Percentiles rank a stretch among this genome's conserved stretches.
Conservation (phyloP, 2,888 invertebrate species). For the Enchytraeus crypticus region DNA sequence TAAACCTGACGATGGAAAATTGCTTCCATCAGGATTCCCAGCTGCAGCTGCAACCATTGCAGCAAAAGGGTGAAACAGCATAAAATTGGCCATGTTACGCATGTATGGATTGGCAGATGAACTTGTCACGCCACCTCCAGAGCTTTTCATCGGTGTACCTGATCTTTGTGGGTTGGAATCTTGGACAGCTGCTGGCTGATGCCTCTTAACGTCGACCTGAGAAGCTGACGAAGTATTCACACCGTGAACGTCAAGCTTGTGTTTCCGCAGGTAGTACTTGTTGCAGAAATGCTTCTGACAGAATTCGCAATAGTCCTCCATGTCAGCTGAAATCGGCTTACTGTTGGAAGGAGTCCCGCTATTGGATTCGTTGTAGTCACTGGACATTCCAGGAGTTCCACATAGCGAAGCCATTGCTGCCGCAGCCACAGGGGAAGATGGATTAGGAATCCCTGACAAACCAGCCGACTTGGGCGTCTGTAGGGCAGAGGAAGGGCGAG, state of each 20-base stretch:
- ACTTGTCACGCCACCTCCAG: neutral
- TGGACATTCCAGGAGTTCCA: neutral
- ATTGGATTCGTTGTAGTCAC: too few species aligned
- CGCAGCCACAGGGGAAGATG: neutral
- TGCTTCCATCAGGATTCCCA: neutral
- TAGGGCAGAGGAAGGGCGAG: neutral
- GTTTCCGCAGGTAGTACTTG: conserved; percentile 44
- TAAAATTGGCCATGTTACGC: conserved; percentile 9
- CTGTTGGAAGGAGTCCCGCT: neutral
- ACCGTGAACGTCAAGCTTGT: conserved; percentile 46
- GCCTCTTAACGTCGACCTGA: conserved; percentile 14
- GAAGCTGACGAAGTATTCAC: neutral
- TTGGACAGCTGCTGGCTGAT: neutral
- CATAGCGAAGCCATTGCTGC: neutral
- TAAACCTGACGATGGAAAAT: neutral
- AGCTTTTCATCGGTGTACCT: too few species aligned
- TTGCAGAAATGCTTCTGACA: conserved; percentile 59
- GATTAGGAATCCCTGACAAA: neutral
- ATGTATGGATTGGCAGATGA: neutral
- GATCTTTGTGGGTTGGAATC: neutral
- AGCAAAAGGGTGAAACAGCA: conserved; percentile 6
- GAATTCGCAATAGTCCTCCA: conserved; percentile 72
- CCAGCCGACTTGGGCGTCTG: neutral
- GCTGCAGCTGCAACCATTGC: neutral
- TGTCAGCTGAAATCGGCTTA: neutral